These are phyloP conservation scores for Pachycephus smyrnensis DNA, from an alignment of 2,888 invertebrate species.

Conservation along the genomic window DNA sequence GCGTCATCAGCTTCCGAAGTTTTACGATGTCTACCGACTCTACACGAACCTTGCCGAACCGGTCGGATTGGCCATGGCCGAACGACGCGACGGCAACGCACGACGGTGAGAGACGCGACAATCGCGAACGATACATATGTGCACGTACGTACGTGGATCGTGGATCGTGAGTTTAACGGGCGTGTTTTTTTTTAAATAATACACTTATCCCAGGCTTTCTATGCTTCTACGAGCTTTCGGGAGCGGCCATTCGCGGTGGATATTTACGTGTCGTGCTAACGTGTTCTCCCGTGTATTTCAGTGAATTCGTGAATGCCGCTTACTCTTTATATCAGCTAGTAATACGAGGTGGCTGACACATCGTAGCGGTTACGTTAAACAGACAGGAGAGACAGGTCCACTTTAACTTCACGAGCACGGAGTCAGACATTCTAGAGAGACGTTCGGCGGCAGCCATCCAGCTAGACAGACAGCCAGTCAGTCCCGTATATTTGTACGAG, in stretches of 20 bases:
- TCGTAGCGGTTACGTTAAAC: slow-evolving; percentile 25
- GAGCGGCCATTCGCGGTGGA: slow-evolving; percentile 26
- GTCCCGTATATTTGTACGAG: too few relatives aligned
- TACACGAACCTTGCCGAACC: slow-evolving; percentile 19
- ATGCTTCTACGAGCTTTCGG: slow-evolving; percentile 36
- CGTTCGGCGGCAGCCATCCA: slow-evolving; percentile 1
- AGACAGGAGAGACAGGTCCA: neutral
- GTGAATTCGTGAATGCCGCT: slow-evolving; percentile 9
- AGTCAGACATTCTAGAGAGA: neutral
- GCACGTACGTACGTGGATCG: too few relatives aligned
- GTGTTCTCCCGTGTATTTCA: slow-evolving; percentile 1
- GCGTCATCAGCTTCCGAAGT: neutral
- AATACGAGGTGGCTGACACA: slow-evolving; percentile 44
- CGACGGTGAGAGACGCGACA: slow-evolving; percentile 34
- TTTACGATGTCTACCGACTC: neutral
- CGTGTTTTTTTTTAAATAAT: too few relatives aligned
- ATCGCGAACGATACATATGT: slow-evolving; percentile 48
- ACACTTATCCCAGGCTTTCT: slow-evolving; percentile 31
- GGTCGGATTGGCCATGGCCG: slow-evolving; percentile 26
- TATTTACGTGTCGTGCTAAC: slow-evolving; percentile 13
- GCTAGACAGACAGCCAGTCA: neutral
- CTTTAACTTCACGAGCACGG: too few relatives aligned
- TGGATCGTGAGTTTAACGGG: too few relatives aligned
- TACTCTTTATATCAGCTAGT: neutral
- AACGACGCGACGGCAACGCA: slow-evolving; percentile 32